Evolutionary conservation across 2,113 vertebrate species (phyloP).

Genomic region (Picathartes gymnocephalus): DNA sequence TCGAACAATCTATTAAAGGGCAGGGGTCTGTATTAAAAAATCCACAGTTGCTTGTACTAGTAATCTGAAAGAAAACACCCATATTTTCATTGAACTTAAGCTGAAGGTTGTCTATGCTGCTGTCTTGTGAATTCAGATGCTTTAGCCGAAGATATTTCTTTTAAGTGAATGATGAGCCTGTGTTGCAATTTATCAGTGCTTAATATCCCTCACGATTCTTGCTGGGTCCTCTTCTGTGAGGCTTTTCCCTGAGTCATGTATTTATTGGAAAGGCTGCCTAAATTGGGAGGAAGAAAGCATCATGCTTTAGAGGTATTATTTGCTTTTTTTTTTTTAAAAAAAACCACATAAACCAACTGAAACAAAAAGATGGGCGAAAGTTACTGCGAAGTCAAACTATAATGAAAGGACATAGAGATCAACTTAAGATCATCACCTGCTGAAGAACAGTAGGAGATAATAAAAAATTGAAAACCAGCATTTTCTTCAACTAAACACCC

Average conservation of each 20-base stretch:
- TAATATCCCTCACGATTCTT: slow-evolving; percentile 77
- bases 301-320: not conserved
- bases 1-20: slow-evolving; percentile 56
- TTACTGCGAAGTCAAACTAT: not conserved
- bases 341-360: not conserved
- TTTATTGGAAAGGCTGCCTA: slow-evolving; percentile 86
- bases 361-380: not conserved
- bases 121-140: slow-evolving; percentile 62
- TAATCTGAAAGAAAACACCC: slow-evolving; percentile 53
- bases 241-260: slow-evolving; percentile 84
- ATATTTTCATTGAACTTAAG: slow-evolving; percentile 43
- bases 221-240: slow-evolving; percentile 81
- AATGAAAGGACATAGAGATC: not conserved
- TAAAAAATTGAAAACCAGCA: not conserved
- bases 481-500: not conserved
- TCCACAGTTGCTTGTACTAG: slow-evolving; percentile 47
- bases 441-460: not conserved
- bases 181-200: slow-evolving; percentile 50
- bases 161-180: slow-evolving; percentile 18
- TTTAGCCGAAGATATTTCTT: slow-evolving; percentile 50
- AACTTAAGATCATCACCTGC: not conserved
- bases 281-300: slow-evolving; percentile 41
- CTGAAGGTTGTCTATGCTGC: slow-evolving; percentile 61
- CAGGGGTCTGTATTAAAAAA: slow-evolving; percentile 54
- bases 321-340: not conserved